phyloP scores from a whole-genome alignment of 2,888 invertebrate genomes.

The Stratiomys singularior region DNA sequence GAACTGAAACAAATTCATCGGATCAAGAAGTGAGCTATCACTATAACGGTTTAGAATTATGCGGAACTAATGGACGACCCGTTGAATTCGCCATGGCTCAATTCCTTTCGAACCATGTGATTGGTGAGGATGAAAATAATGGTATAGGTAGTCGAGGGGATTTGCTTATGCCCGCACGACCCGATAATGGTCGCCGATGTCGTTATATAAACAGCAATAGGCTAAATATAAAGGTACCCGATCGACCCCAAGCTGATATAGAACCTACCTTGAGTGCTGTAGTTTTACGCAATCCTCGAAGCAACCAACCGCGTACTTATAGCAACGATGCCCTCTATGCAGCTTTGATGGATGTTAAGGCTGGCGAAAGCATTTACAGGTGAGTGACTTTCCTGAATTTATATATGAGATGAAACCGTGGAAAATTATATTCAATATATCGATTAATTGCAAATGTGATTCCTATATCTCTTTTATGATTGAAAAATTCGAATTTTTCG shows the following conservation, averaged over 20 bases:
- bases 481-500: too few relatives aligned
- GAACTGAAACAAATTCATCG: constrained; percentile 59
- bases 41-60: neutral
- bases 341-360: constrained; percentile 71
- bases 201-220: neutral
- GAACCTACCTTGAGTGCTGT: constrained; percentile 53
- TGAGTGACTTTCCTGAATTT: constrained; percentile 55
- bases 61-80: constrained; percentile 1
- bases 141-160: neutral
- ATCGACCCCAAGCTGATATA: constrained; percentile 13
- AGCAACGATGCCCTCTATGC: constrained; percentile 68
- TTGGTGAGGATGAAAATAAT: neutral
- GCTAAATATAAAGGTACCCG: neutral
- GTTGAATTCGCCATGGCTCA: constrained; percentile 28
- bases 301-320: constrained; percentile 57
- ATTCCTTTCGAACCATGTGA: constrained; percentile 20
- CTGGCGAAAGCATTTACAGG: constrained; percentile 72
- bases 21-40: constrained; percentile 19
- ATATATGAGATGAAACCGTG: too few relatives aligned
- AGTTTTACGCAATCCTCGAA: constrained; percentile 55
- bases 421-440: too few relatives aligned
- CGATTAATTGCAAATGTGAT: too few relatives aligned
- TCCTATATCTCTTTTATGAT: too few relatives aligned
- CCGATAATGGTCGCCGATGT: neutral
- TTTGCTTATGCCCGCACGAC: neutral